Evolutionary conservation across 1,140 invertebrate genomes (phyloP).

Genomic region (Drosophila repleta): DNA sequence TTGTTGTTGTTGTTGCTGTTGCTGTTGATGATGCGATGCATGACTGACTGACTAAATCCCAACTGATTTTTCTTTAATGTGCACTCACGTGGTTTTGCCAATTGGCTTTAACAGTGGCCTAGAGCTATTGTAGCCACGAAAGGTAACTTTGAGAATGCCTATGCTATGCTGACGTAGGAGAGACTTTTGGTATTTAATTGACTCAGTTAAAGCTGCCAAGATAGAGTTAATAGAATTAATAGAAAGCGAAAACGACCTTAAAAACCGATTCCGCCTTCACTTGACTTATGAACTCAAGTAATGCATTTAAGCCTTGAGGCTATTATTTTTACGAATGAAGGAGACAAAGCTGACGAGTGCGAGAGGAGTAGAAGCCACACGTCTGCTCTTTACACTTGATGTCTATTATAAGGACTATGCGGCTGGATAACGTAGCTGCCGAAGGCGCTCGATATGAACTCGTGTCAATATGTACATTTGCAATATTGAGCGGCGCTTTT

Average conservation of each 20-base stretch:
- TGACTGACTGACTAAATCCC: constrained; percentile 38
- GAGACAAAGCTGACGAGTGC: background rate
- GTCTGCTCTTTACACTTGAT: too few species aligned
- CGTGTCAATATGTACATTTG: constrained; percentile 13
- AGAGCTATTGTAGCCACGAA: background rate
- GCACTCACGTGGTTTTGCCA: constrained; percentile 4
- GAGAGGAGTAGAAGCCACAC: background rate
- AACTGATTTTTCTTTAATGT: constrained; percentile 23
- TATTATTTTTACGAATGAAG: background rate
- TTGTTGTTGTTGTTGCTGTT: constrained; percentile 1
- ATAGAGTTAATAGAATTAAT: too few species aligned
- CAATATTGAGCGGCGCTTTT: constrained; percentile 21
- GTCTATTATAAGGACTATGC: too few species aligned
- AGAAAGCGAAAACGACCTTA: too few species aligned
- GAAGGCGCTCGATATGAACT: background rate
- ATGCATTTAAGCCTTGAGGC: background rate
- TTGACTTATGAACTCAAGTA: background rate
- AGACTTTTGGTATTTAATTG: background rate
- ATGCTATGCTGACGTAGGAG: background rate
- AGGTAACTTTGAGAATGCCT: background rate
- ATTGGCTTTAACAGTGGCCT: constrained; percentile 25
- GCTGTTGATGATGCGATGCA: constrained; percentile 49
- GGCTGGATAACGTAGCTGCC: too few species aligned
- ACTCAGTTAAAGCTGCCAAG: background rate
- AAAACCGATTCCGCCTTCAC: background rate